Conservation (phyloP, 1,140 invertebrate genomes). For the Cephus cinctus region DNA sequence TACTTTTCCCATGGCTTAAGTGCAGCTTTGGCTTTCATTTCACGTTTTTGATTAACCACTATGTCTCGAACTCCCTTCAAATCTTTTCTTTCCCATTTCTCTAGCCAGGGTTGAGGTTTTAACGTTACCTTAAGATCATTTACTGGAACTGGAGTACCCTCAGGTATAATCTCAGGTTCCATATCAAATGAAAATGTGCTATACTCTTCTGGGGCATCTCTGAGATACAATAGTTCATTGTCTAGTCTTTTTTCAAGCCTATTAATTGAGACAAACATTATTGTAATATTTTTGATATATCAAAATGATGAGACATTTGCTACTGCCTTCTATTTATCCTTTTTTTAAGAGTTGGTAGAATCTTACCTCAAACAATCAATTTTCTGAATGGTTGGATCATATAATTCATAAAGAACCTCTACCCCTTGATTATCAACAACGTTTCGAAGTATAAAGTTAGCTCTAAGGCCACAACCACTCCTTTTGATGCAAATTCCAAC, state of each 20-base stretch:
- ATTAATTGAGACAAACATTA: constrained; percentile 58
- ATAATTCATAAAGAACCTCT: constrained; percentile 88
- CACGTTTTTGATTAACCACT: constrained; percentile 61
- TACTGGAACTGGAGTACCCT: constrained; percentile 78
- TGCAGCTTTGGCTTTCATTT: constrained; percentile 58
- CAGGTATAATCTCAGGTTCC: constrained; percentile 77
- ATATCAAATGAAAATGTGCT: constrained; percentile 93
- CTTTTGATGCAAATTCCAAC: constrained; percentile 95
- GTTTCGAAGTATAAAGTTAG: constrained; percentile 89
- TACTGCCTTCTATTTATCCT: not conserved
- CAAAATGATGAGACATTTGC: not conserved
- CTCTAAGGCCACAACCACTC: constrained; percentile 74
- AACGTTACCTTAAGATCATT: constrained; percentile 82
- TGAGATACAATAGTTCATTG: constrained; percentile 83
- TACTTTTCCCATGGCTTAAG: constrained; percentile 84
- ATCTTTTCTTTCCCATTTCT: constrained; percentile 80
- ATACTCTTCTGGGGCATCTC: constrained; percentile 91
- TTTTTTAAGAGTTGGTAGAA: constrained; percentile 1
- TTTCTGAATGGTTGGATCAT: constrained; percentile 88
- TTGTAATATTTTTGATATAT: not conserved
- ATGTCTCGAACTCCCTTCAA: constrained; percentile 76
- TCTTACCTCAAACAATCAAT: constrained; percentile 67
- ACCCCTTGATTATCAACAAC: constrained; percentile 88
- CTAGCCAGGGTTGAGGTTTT: constrained; percentile 83
- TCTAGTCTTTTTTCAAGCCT: constrained; percentile 93